A percentile compares a stretch with the other conserved stretches of the same genome.
phyloP scores from a whole-genome alignment of 2,797 vertebrate genomes.

The Anabas testudineus region DNA sequence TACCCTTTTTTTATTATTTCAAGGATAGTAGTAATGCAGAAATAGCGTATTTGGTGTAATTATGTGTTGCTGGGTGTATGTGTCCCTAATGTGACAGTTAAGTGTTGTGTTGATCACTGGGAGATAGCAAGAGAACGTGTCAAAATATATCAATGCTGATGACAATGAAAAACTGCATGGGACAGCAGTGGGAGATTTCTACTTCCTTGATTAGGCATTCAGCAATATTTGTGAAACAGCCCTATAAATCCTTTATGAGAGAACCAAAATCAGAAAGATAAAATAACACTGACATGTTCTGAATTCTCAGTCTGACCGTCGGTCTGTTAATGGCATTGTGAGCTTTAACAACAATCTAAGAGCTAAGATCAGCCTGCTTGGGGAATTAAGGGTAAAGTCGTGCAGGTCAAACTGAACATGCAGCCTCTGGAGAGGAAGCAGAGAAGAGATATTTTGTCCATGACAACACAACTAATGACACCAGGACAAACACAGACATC shows the following conservation, averaged over 20 bases:
- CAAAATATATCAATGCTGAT: too few species aligned
- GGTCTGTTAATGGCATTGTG: conserved; percentile 4
- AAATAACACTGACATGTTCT: neutral
- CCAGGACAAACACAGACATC: conserved; percentile 33
- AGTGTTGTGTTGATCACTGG: too few species aligned
- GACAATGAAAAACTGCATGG: too few species aligned
- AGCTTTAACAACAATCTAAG: conserved; percentile 24
- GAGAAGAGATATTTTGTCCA: conserved; percentile 39
- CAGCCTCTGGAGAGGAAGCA: conserved; percentile 46
- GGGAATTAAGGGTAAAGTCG: conserved; percentile 43
- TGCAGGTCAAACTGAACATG: conserved; percentile 57
- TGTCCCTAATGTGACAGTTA: too few species aligned
- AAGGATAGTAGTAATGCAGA: too few species aligned
- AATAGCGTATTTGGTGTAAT: too few species aligned
- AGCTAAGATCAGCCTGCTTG: conserved; percentile 28
- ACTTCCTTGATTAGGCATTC: too few species aligned
- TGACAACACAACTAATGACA: conserved; percentile 51
- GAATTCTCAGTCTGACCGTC: neutral
- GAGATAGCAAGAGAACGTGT: too few species aligned
- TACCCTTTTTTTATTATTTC: too few species aligned
- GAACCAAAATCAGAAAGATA: neutral
- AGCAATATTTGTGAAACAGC: conserved; percentile 5
- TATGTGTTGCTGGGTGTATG: too few species aligned
- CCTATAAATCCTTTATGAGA: neutral
- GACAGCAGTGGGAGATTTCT: too few species aligned